Conservation (phyloP, 2,113 vertebrate species). For the Cinclus cinclus region DNA sequence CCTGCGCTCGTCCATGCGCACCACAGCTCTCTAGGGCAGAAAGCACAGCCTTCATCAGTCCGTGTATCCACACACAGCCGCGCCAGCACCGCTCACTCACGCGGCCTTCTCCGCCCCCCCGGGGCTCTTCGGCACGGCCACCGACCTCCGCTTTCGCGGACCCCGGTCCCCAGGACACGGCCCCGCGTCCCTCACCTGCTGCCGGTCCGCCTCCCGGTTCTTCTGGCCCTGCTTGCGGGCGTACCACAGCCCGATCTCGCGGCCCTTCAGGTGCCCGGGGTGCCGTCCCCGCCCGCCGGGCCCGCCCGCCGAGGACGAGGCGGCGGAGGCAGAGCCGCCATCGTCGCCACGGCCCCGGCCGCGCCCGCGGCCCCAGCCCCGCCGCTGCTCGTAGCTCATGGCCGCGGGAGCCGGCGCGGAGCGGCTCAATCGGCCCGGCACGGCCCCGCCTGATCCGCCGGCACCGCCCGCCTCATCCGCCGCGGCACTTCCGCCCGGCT, state of each 20-base stretch:
- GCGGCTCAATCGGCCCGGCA: background rate
- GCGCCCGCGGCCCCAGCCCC: constrained; percentile 70
- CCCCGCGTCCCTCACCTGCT: constrained; percentile 77
- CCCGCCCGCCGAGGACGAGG: constrained; percentile 18
- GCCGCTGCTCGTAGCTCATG: constrained; percentile 84
- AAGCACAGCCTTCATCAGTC: fast-evolving
- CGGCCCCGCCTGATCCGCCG: background rate
- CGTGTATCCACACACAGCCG: no score
- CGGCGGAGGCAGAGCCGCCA: background rate
- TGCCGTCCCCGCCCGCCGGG: constrained; percentile 78
- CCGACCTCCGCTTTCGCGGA: no score
- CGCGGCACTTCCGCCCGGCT: background rate
- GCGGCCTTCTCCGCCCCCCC: no score
- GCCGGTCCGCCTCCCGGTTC: constrained; percentile 86
- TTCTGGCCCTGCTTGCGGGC: constrained; percentile 86
- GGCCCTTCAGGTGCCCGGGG: constrained; percentile 88
- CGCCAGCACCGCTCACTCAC: no score
- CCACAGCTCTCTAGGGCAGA: constrained; percentile 84
- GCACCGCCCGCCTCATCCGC: background rate
- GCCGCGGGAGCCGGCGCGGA: background rate
- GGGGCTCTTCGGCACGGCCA: no score
- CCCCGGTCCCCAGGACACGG: fast-evolving
- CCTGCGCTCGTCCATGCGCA: constrained; percentile 92
- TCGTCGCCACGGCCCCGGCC: constrained; percentile 52
- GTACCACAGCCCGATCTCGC: constrained; percentile 97